These are phyloP conservation scores for Aphaenogaster ashmeadi DNA, from an alignment of 1,140 invertebrate species.

Conservation along the genomic window DNA sequence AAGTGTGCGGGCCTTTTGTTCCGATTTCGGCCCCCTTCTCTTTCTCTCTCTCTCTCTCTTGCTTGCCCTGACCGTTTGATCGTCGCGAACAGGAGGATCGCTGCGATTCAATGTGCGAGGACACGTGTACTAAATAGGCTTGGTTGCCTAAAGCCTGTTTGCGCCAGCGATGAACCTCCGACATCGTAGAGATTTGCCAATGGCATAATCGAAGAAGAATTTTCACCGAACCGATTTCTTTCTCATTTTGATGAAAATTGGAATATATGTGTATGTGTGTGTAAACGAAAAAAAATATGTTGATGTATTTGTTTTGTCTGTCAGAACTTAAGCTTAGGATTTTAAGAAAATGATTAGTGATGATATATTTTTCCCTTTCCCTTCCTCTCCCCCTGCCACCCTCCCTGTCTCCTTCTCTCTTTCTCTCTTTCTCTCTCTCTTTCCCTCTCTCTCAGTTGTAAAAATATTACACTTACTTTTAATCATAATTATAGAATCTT, in stretches of 20 bases:
- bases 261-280: not conserved
- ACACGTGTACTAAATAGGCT: slow-evolving; percentile 83
- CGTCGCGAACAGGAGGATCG: slow-evolving; percentile 71
- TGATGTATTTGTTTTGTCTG: too few species aligned
- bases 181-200: slow-evolving; percentile 19
- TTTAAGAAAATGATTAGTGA: not conserved
- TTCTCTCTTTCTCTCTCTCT: not conserved
- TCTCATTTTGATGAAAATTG: not conserved
- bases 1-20: slow-evolving; percentile 74
- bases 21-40: not conserved
- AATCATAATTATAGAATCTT: not conserved
- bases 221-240: not conserved
- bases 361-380: not conserved
- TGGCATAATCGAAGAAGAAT: slow-evolving; percentile 27
- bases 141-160: slow-evolving; percentile 80
- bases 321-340: not conserved
- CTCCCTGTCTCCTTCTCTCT: not conserved
- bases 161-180: slow-evolving; percentile 56
- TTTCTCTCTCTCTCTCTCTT: slow-evolving; percentile 43
- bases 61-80: slow-evolving; percentile 38
- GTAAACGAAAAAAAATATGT: not conserved
- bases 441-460: not conserved
- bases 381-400: not conserved
- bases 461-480: not conserved
- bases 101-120: slow-evolving; percentile 76